phyloP scores from a whole-genome alignment of 53 echinoderm and acorn worm species.

The Holothuria leucospilota region DNA sequence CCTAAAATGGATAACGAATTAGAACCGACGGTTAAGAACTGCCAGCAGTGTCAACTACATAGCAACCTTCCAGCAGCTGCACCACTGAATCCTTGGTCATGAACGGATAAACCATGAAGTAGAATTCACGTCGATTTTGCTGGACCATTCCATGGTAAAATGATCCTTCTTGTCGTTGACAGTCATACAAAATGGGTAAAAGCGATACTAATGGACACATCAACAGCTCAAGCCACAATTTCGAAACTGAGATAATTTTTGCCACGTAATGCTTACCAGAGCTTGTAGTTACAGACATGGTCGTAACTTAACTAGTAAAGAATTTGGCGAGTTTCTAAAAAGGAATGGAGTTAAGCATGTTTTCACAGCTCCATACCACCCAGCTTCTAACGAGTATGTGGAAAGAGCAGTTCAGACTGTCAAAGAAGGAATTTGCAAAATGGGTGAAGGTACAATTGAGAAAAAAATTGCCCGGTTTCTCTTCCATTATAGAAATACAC shows the following conservation, averaged over 20 bases:
- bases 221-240: too few relatives aligned
- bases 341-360: too few relatives aligned
- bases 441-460: too few relatives aligned
- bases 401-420: too few relatives aligned
- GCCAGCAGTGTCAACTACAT: conserved; percentile 35
- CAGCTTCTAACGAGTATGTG: too few relatives aligned
- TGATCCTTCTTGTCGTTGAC: conserved; percentile 43
- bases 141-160: neutral
- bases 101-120: conserved; percentile 58
- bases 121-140: conserved; percentile 65
- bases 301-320: neutral
- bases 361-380: too few relatives aligned
- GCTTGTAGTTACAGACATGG: too few relatives aligned
- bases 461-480: too few relatives aligned
- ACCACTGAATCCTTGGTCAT: conserved; percentile 59
- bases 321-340: conserved; percentile 11
- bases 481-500: too few relatives aligned
- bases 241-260: too few relatives aligned
- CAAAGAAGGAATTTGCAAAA: too few relatives aligned
- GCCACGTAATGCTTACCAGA: too few relatives aligned
- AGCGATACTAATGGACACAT: conserved; percentile 5
- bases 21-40: conserved; percentile 5
- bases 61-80: conserved; percentile 38
- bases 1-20: conserved; percentile 52
- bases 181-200: conserved; percentile 62